A percentile compares a stretch with the other conserved stretches of the same genome.
Conservation (phyloP, 2,888 invertebrate species). For the Augiades crinisus region DNA sequence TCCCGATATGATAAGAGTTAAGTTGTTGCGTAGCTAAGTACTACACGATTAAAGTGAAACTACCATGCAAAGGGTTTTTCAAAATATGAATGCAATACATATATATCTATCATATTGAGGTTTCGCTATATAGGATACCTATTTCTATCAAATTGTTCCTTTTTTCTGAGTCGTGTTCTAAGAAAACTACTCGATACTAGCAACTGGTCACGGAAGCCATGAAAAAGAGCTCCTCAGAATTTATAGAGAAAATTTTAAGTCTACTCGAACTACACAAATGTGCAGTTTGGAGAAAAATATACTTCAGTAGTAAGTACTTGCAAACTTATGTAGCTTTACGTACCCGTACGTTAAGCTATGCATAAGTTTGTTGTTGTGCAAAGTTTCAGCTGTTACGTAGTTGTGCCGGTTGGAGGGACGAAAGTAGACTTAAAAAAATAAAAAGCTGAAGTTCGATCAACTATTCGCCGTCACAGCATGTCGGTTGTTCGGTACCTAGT, state of each 20-base stretch:
- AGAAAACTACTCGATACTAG: too few species aligned
- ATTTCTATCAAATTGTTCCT: too few species aligned
- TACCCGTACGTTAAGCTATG: constrained; percentile 5
- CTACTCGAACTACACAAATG: not conserved
- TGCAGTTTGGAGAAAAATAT: not conserved
- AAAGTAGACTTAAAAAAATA: constrained; percentile 23
- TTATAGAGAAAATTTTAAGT: not conserved
- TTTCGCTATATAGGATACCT: too few species aligned
- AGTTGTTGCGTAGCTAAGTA: too few species aligned
- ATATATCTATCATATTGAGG: too few species aligned
- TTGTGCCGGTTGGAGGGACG: constrained; percentile 15
- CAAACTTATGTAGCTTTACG: not conserved
- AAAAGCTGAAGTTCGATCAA: constrained; percentile 26
- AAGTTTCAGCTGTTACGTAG: constrained; percentile 9
- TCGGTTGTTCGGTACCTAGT: constrained; percentile 39
- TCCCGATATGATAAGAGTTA: too few species aligned
- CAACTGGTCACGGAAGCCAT: too few species aligned
- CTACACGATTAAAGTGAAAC: too few species aligned
- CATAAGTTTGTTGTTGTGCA: constrained; percentile 7
- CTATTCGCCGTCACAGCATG: constrained; percentile 30
- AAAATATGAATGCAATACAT: too few species aligned
- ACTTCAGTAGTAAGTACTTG: not conserved
- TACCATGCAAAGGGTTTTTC: too few species aligned
- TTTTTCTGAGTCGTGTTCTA: too few species aligned
- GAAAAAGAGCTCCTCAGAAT: too few species aligned